phyloP scores from a whole-genome alignment of 2,797 vertebrate species.

The Arvicola amphibius region DNA sequence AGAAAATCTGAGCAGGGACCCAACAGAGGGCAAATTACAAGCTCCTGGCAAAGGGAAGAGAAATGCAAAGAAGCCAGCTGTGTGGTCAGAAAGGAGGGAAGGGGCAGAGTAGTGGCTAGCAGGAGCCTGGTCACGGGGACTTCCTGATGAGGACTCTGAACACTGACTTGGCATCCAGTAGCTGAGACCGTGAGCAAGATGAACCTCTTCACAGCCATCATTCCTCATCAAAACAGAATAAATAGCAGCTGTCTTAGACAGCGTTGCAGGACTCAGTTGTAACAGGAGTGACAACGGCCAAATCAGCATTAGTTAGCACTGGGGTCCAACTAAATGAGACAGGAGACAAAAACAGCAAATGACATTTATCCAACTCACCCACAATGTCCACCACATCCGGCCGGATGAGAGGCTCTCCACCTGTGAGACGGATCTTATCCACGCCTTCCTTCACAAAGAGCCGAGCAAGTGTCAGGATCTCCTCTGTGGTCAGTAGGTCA shows the following conservation, averaged over 20 bases:
- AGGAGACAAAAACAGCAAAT: not conserved
- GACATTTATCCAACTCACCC: conserved; percentile 85
- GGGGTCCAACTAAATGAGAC: not conserved
- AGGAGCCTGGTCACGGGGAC: accelerated
- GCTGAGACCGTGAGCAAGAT: not conserved
- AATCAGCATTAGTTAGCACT: accelerated
- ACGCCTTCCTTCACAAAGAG: conserved; percentile 96
- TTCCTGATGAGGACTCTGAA: not conserved
- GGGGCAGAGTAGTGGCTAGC: accelerated
- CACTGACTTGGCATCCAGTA: not conserved
- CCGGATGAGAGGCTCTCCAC: conserved; percentile 97
- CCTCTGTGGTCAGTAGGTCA: conserved; percentile 92
- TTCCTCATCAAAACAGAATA: not conserved
- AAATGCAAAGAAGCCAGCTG: not conserved
- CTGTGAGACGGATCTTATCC: conserved; percentile 97
- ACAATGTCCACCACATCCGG: conserved; percentile 95
- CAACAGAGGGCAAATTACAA: not conserved
- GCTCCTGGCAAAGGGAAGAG: not conserved
- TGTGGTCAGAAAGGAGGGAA: not conserved
- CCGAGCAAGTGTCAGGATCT: conserved; percentile 93
- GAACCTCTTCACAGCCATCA: not conserved
- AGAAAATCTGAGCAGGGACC: not conserved
- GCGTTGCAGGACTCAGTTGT: not conserved
- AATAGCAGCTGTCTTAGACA: not conserved
- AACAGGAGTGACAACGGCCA: not conserved